Conservation (phyloP, 2,113 vertebrate species). For the Limanda limanda region DNA sequence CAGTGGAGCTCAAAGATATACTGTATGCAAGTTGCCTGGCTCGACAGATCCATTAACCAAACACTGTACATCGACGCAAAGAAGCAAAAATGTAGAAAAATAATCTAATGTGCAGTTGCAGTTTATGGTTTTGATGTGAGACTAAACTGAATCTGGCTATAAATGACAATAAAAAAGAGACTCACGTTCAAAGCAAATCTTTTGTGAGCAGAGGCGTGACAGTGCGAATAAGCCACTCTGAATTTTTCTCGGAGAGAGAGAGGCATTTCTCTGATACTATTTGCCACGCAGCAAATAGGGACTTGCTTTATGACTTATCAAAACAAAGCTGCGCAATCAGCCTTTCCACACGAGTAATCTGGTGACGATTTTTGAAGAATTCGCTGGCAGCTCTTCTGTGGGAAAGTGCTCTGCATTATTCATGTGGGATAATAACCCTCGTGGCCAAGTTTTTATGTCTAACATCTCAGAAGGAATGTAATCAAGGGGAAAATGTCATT, state of each 20-base stretch:
- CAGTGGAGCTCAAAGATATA: conserved; percentile 30
- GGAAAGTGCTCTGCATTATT: conserved; percentile 65
- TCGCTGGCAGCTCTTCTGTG: conserved; percentile 52
- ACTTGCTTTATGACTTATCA: conserved; percentile 64
- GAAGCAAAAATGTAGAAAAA: conserved; percentile 21
- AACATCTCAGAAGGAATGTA: conserved; percentile 60
- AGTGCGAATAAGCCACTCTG: conserved; percentile 44
- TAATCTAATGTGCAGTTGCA: conserved; percentile 16
- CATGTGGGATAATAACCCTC: conserved; percentile 49
- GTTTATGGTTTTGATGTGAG: conserved; percentile 34
- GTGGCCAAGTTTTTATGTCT: conserved; percentile 38
- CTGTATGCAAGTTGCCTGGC: conserved; percentile 14
- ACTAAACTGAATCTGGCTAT: conserved; percentile 20
- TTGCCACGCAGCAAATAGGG: conserved; percentile 49
- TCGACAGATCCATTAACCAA: conserved; percentile 37
- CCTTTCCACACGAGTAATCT: conserved; percentile 50
- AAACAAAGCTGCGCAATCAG: conserved; percentile 59
- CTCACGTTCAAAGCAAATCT: conserved; percentile 25
- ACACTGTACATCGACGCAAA: conserved; percentile 30
- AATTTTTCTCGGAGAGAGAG: conserved; percentile 42
- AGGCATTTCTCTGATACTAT: conserved; percentile 42
- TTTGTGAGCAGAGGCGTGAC: conserved; percentile 46
- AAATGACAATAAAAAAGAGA: conserved; percentile 19
- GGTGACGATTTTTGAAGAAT: conserved; percentile 56
- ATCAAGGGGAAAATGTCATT: conserved; percentile 57